Percentiles rank a stretch among this genome's conserved stretches.
Evolutionary conservation across 2,797 vertebrate species (phyloP).

Genomic region (Gobionotothen gibberifrons): DNA sequence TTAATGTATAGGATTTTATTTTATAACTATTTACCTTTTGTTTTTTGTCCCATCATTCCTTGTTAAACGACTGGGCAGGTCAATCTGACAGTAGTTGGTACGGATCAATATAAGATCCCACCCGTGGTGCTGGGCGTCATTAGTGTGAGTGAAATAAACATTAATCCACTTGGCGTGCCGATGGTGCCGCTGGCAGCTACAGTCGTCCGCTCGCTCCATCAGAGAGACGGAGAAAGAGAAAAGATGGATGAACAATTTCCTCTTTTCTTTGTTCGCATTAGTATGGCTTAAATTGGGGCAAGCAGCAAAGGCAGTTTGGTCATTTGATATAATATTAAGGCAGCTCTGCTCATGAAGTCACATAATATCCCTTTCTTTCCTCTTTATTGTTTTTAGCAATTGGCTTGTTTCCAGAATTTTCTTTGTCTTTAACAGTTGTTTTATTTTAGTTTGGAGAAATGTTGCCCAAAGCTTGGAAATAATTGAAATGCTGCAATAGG

Average conservation of each 20-base stretch:
- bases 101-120: slow-evolving; percentile 48
- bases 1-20: background rate
- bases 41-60: slow-evolving; percentile 4
- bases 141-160: slow-evolving; percentile 61
- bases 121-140: slow-evolving; percentile 41
- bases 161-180: slow-evolving; percentile 32
- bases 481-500: fast-evolving
- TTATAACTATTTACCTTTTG: background rate
- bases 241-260: slow-evolving; percentile 19
- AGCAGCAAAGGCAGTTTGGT: too few relatives aligned
- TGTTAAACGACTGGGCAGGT: slow-evolving; percentile 11
- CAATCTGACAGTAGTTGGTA: slow-evolving; percentile 54
- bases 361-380: background rate
- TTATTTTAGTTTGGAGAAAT: background rate
- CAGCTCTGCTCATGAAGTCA: background rate
- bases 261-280: slow-evolving; percentile 5
- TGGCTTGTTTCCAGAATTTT: background rate
- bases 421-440: background rate
- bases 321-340: background rate
- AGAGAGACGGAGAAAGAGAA: slow-evolving; percentile 6
- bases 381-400: background rate
- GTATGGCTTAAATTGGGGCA: background rate
- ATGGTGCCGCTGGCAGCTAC: slow-evolving; percentile 24
- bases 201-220: slow-evolving; percentile 6
- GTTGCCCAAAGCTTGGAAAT: background rate